A percentile compares a stretch with the other conserved stretches of the same genome.
Evolutionary conservation across 1,140 invertebrate species (phyloP).

Genomic region (Phocides pigmalion): DNA sequence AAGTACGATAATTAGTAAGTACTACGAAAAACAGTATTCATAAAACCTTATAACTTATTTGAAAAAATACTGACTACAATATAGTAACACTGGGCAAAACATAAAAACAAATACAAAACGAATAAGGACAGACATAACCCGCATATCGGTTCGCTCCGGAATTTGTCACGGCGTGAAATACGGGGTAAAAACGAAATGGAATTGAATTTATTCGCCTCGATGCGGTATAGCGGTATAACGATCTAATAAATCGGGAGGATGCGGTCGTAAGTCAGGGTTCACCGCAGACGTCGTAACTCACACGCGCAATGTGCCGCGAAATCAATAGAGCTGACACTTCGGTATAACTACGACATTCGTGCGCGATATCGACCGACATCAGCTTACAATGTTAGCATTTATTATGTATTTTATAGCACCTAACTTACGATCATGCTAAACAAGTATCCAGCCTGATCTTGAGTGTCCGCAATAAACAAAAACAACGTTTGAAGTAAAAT

Average conservation of each 20-base stretch:
- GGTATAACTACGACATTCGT: conserved; percentile 16
- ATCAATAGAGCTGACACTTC: conserved; percentile 71
- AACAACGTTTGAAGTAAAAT: too few relatives aligned
- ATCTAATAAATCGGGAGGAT: conserved; percentile 77
- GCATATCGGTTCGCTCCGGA: conserved; percentile 50
- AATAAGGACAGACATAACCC: conserved; percentile 37
- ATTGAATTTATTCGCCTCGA: conserved; percentile 73
- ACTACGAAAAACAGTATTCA: too few relatives aligned
- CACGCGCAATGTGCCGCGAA: conserved; percentile 77
- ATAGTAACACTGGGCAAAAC: not conserved
- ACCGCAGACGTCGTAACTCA: conserved; percentile 72
- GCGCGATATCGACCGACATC: conserved; percentile 13
- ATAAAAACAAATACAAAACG: conserved; percentile 37
- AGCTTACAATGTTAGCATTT: conserved; percentile 8
- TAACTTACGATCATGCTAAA: too few relatives aligned
- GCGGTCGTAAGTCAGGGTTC: conserved; percentile 68
- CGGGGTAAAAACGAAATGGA: conserved; percentile 62
- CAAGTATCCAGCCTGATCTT: too few relatives aligned
- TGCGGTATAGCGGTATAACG: conserved; percentile 59
- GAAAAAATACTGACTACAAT: too few relatives aligned
- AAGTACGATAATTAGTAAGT: too few relatives aligned
- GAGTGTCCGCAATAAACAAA: too few relatives aligned
- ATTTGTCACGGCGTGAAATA: conserved; percentile 70
- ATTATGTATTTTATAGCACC: too few relatives aligned
- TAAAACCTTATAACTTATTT: too few relatives aligned